phyloP scores from a whole-genome alignment of 2,113 vertebrate genomes.

The Amblyornis subalaris region DNA sequence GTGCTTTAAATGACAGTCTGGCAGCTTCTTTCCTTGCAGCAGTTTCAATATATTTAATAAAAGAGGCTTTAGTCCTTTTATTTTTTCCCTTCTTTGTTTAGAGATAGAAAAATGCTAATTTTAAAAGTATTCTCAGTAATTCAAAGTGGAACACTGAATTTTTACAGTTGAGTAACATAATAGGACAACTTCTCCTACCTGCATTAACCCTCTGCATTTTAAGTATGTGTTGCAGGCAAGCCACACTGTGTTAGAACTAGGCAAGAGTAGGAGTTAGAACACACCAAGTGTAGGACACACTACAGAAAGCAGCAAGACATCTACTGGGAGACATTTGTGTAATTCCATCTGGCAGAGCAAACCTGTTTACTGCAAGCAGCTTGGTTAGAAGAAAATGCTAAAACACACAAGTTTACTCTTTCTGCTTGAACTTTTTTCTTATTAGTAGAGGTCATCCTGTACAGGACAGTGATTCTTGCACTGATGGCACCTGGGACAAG shows the following conservation, averaged over 20 bases:
- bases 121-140: not conserved
- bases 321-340: not conserved
- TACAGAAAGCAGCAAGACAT: fast-evolving
- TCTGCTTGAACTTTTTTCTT: not conserved
- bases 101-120: not conserved
- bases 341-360: not conserved
- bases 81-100: not conserved
- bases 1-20: not conserved
- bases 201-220: not conserved
- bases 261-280: not conserved
- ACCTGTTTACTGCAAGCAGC: not conserved
- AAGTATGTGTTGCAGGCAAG: not conserved
- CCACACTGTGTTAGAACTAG: not conserved
- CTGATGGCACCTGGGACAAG: not conserved
- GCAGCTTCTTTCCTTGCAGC: not conserved
- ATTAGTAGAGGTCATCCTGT: not conserved
- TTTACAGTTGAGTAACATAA: not conserved
- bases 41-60: not conserved
- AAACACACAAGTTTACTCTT: not conserved
- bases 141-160: not conserved
- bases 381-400: not conserved
- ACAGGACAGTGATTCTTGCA: not conserved
- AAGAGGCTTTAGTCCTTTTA: not conserved
- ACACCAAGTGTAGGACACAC: not conserved
- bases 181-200: not conserved